Conservation (phyloP, 2,797 vertebrate genomes). For the Paramormyrops hopkinsi region DNA sequence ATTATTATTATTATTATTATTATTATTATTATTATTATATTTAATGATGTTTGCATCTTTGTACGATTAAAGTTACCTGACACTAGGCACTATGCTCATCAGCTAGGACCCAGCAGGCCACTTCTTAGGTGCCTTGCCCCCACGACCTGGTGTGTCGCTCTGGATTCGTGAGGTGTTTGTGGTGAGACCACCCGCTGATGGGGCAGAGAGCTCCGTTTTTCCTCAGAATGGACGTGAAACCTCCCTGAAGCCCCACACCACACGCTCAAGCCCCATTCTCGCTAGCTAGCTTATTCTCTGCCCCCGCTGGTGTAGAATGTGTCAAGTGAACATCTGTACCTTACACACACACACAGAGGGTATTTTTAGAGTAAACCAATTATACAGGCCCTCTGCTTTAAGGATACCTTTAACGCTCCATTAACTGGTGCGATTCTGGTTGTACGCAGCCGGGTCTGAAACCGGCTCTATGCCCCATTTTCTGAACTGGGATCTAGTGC, state of each 20-base stretch:
- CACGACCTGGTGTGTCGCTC: background rate
- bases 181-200: background rate
- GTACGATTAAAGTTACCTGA: background rate
- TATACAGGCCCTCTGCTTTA: background rate
- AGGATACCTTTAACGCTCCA: background rate
- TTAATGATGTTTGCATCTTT: background rate
- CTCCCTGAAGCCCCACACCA: background rate
- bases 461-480: background rate
- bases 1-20: too few relatives aligned
- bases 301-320: background rate
- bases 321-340: background rate
- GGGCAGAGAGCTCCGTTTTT: background rate
- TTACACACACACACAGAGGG: background rate
- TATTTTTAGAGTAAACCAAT: background rate
- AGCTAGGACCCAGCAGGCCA: background rate
- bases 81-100: background rate
- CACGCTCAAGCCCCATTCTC: background rate
- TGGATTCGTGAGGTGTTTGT: background rate
- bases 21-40: background rate
- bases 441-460: background rate
- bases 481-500: background rate
- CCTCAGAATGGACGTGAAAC: background rate
- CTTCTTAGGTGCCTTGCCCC: background rate
- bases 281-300: background rate
- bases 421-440: background rate